Percentiles rank a stretch among this genome's conserved stretches.
These are phyloP conservation scores for Archegozetes longisetosus DNA, from an alignment of 1,140 invertebrate species.

Conservation along the genomic window DNA sequence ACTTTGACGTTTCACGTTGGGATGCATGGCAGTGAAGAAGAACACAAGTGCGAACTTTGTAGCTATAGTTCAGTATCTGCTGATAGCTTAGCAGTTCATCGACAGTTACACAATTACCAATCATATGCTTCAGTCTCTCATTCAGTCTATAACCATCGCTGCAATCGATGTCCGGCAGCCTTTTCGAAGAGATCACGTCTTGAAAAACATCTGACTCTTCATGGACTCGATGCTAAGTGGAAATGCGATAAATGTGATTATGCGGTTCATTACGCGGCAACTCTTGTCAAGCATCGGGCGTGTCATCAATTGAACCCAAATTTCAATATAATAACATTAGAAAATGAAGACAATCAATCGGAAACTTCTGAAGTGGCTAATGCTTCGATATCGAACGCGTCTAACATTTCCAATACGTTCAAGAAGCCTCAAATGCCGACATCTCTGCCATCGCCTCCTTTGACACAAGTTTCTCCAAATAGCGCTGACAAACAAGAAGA, in stretches of 20 bases:
- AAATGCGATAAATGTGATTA: constrained; percentile 73
- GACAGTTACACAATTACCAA: constrained; percentile 38
- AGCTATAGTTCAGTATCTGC: constrained; percentile 61
- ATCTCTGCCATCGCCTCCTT: too few species aligned
- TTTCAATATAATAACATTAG: constrained; percentile 33
- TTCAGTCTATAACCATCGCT: constrained; percentile 13
- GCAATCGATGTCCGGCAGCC: constrained; percentile 59
- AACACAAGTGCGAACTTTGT: constrained; percentile 60
- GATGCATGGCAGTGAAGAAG: constrained; percentile 46
- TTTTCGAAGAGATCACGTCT: constrained; percentile 73
- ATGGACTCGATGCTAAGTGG: constrained; percentile 64
- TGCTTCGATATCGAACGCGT: background rate
- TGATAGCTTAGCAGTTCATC: constrained; percentile 56
- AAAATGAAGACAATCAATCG: constrained; percentile 13
- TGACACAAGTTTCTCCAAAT: constrained; percentile 7
- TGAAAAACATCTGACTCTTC: constrained; percentile 59
- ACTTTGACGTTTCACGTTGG: constrained; percentile 53
- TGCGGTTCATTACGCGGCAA: constrained; percentile 66
- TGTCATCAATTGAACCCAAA: constrained; percentile 54
- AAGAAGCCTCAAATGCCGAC: too few species aligned
- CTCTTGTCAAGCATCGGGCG: constrained; percentile 57
- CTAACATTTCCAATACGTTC: constrained; percentile 3
- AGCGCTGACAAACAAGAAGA: constrained; percentile 23
- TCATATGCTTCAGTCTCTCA: background rate
- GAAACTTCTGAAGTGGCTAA: background rate